A percentile compares a stretch with the other conserved stretches of the same genome.
Evolutionary conservation across 2,113 vertebrate genomes (phyloP).

Genomic region (Perca schrenkii): DNA sequence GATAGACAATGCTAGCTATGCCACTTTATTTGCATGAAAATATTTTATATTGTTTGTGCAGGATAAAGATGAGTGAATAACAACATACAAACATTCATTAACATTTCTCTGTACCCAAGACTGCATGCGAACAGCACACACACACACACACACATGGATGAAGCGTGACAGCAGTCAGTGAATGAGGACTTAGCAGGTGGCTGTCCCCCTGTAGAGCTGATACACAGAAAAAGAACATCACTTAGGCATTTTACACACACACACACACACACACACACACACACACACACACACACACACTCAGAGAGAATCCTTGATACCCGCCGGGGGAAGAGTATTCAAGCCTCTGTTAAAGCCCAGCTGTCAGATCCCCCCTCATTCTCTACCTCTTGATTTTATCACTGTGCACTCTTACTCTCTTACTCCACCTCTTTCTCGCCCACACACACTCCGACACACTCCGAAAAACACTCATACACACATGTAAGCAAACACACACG

Average conservation of each 20-base stretch:
- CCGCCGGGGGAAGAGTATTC: slow-evolving; percentile 12
- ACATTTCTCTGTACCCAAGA: not conserved
- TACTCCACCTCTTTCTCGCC: slow-evolving; percentile 40
- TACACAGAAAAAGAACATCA: slow-evolving; percentile 40
- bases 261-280: slow-evolving; percentile 3
- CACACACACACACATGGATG: slow-evolving; percentile 11
- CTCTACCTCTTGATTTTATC: slow-evolving; percentile 34
- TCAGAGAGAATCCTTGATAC: slow-evolving; percentile 3
- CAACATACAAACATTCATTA: not conserved
- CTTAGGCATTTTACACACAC: slow-evolving; percentile 15
- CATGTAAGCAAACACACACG: slow-evolving; percentile 15
- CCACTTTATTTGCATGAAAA: no score
- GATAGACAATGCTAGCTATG: no score
- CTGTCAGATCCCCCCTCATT: slow-evolving; percentile 37
- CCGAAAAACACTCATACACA: not conserved
- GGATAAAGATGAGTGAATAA: not conserved
- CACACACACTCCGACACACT: slow-evolving; percentile 33
- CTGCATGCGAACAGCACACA: not conserved
- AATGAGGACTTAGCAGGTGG: slow-evolving; percentile 54
- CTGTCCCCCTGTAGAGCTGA: slow-evolving; percentile 58
- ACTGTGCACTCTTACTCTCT: not conserved
- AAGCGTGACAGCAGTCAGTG: slow-evolving; percentile 38
- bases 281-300: not conserved
- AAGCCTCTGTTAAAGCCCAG: slow-evolving; percentile 29
- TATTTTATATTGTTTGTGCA: no score